Percentiles rank a stretch among this genome's conserved stretches.
Evolutionary conservation across 2,797 vertebrate species (phyloP).

Genomic region (Clamator glandarius): DNA sequence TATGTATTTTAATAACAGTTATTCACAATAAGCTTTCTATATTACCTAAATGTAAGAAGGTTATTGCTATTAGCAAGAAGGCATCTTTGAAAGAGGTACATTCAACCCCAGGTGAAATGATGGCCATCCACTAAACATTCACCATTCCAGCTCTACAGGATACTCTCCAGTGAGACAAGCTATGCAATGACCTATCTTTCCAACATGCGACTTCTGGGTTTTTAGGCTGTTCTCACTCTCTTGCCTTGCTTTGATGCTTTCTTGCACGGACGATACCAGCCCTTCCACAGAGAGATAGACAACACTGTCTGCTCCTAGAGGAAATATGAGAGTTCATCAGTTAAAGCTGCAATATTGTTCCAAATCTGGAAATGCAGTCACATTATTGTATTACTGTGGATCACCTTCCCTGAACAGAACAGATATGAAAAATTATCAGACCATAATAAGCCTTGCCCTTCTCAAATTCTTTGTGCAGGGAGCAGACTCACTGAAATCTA

Average conservation of each 20-base stretch:
- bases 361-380: background rate
- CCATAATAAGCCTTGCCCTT: background rate
- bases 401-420: background rate
- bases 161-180: conserved; percentile 97
- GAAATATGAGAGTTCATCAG: background rate
- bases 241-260: conserved; percentile 81
- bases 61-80: background rate
- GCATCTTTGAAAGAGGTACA: conserved; percentile 24
- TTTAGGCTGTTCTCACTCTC: conserved; percentile 73
- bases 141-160: conserved; percentile 95
- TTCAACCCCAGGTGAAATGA: background rate
- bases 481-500: background rate
- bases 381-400: background rate
- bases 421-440: background rate
- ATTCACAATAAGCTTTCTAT: background rate
- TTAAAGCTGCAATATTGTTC: background rate
- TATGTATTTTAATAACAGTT: conserved; percentile 5
- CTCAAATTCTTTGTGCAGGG: background rate
- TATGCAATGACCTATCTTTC: conserved; percentile 88
- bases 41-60: background rate
- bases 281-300: conserved; percentile 95
- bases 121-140: conserved; percentile 33
- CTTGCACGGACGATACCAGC: conserved; percentile 90
- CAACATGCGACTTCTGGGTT: conserved; percentile 45
- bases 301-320: conserved; percentile 92